Percentiles rank a stretch among this genome's conserved stretches.
These are phyloP conservation scores for Henricia sp. DNA, from an alignment of 53 echinoderm and acorn worm genomes.

Conservation along the genomic window DNA sequence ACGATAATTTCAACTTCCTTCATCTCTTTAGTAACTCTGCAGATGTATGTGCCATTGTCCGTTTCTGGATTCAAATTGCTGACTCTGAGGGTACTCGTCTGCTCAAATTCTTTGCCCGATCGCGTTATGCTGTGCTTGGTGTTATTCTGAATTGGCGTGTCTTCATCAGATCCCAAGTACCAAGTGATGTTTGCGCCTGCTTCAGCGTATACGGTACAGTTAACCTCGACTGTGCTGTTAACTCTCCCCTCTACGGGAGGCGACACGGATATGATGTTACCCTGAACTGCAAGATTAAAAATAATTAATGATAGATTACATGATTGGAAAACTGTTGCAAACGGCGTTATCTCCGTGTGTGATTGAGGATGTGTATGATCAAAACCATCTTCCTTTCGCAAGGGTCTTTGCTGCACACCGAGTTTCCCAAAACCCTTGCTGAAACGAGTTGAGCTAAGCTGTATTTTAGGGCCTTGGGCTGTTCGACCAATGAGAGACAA, in stretches of 20 bases:
- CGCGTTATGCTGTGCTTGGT: background rate
- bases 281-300: background rate
- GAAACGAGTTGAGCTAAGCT: no score
- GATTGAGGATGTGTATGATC: no score
- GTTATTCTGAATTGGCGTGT: background rate
- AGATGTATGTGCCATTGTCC: conserved; percentile 14
- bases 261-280: conserved; percentile 7
- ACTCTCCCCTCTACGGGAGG: background rate
- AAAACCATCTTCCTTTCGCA: no score
- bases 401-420: no score
- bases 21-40: background rate
- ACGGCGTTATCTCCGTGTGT: no score
- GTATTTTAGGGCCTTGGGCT: no score
- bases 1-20: background rate
- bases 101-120: background rate
- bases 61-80: background rate
- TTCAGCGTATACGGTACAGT: background rate
- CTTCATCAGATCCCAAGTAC: background rate
- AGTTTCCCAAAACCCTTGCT: no score
- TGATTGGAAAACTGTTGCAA: no score
- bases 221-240: background rate
- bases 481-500: no score
- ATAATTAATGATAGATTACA: no score
- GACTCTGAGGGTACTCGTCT: conserved; percentile 3
- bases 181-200: background rate